Evolutionary conservation across 2,888 invertebrate genomes (phyloP).

Genomic region (Tuberolachnus salignus): DNA sequence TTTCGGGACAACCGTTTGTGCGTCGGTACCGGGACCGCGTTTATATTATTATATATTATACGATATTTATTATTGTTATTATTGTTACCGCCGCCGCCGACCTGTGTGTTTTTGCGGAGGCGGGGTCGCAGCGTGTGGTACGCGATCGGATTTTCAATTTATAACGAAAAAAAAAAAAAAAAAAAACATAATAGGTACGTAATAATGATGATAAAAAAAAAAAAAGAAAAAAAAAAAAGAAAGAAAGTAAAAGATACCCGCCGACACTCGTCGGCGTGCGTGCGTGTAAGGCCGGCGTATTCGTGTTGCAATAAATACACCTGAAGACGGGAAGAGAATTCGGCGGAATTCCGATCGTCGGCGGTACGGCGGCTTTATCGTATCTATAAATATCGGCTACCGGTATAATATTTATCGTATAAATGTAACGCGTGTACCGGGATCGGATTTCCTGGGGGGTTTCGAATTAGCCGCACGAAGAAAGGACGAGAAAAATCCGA

Average conservation of each 20-base stretch:
- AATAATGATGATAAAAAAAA: too few relatives aligned
- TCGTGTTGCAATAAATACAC: neutral
- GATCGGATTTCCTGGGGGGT: slow-evolving; percentile 49
- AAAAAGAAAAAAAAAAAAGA: too few relatives aligned
- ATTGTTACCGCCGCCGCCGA: slow-evolving; percentile 24
- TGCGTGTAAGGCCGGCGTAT: slow-evolving; percentile 22
- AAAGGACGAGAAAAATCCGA: too few relatives aligned
- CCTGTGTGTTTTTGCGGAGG: slow-evolving; percentile 37
- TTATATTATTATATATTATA: too few relatives aligned
- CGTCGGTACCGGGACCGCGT: too few relatives aligned
- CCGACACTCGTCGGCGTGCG: neutral
- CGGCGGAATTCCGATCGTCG: slow-evolving; percentile 30
- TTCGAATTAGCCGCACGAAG: neutral
- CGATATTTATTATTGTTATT: slow-evolving; percentile 13
- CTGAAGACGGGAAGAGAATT: neutral
- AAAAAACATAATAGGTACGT: neutral
- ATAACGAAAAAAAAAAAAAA: neutral
- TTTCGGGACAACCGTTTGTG: too few relatives aligned
- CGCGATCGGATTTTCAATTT: slow-evolving; percentile 47
- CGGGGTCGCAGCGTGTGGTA: slow-evolving; percentile 43
- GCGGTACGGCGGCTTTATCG: neutral
- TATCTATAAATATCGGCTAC: neutral
- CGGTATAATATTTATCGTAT: too few relatives aligned
- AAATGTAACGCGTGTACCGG: neutral
- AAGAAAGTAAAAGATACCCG: neutral